Evolutionary conservation across 2,797 vertebrate genomes (phyloP).

Genomic region (Danio jaintianensis): DNA sequence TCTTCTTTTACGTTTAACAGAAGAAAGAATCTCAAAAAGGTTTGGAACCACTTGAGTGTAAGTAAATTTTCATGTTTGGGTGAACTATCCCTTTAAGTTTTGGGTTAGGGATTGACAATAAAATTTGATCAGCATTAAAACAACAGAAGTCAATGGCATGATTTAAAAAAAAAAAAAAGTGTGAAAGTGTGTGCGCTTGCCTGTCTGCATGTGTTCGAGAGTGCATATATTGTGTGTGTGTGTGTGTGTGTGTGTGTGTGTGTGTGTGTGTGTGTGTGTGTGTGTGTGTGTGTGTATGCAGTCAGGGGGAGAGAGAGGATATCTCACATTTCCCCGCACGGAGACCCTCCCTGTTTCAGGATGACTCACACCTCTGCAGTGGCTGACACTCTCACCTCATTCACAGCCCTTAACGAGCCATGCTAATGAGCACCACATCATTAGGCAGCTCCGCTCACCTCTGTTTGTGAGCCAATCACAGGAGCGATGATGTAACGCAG

Average conservation of each 20-base stretch:
- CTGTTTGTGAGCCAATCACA: constrained; percentile 68
- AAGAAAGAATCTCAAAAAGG: too few species aligned
- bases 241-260: constrained; percentile 37
- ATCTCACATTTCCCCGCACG: constrained; percentile 58
- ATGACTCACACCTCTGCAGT: constrained; percentile 76
- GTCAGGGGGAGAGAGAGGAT: constrained; percentile 43
- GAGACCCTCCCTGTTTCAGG: constrained; percentile 56
- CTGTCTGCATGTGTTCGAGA: too few species aligned
- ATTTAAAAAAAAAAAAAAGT: too few species aligned
- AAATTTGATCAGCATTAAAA: background rate
- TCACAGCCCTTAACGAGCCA: constrained; percentile 81
- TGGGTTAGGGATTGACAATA: background rate
- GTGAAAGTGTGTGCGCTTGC: background rate
- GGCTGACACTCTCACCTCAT: constrained; percentile 81
- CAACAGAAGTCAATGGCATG: background rate
- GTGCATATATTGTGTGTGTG: constrained; percentile 15
- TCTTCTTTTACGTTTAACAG: too few species aligned
- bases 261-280: constrained; percentile 24
- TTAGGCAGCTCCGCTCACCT: constrained; percentile 56
- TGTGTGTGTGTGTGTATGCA: constrained; percentile 37
- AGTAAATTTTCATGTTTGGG: too few species aligned
- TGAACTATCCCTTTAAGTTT: background rate
- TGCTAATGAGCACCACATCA: constrained; percentile 80
- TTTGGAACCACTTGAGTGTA: too few species aligned
- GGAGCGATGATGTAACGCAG: constrained; percentile 57